Evolutionary conservation across 2,113 vertebrate species (phyloP).

Genomic region (Sclerurus mexicanus): DNA sequence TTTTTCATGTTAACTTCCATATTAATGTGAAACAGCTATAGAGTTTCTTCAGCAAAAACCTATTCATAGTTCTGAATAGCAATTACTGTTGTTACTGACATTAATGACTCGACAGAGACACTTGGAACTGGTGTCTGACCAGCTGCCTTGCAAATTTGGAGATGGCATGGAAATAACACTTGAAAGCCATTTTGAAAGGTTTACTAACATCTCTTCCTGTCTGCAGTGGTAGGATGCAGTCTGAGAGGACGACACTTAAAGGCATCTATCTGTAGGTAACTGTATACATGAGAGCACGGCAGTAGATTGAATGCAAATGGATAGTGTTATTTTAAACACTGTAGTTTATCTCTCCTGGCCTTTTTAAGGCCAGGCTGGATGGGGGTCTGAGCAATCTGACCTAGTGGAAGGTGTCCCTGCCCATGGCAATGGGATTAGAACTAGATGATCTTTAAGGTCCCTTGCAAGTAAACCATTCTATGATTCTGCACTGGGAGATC

Average conservation of each 20-base stretch:
- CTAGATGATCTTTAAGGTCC: not conserved
- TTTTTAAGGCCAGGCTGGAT: not conserved
- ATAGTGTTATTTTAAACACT: not conserved
- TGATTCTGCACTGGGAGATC: not conserved
- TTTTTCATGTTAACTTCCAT: not conserved
- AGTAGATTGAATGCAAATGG: not conserved
- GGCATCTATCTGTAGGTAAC: not conserved
- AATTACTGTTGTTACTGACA: not conserved
- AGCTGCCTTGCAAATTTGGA: constrained; percentile 10
- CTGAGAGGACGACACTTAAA: not conserved
- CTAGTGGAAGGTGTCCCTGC: not conserved
- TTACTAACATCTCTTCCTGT: not conserved
- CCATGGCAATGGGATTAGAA: not conserved
- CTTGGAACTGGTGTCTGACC: not conserved
- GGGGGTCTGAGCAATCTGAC: not conserved
- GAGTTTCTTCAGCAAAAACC: not conserved
- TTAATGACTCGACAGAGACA: constrained; percentile 14
- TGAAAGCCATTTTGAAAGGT: not conserved
- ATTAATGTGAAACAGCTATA: not conserved
- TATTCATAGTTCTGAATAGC: constrained; percentile 18
- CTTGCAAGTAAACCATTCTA: not conserved
- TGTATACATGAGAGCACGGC: not conserved
- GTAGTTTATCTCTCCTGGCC: not conserved
- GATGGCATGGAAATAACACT: constrained; percentile 1
- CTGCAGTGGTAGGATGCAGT: not conserved